Evolutionary conservation across 2,113 vertebrate species (phyloP).

Genomic region (Rhinichthys klamathensis): DNA sequence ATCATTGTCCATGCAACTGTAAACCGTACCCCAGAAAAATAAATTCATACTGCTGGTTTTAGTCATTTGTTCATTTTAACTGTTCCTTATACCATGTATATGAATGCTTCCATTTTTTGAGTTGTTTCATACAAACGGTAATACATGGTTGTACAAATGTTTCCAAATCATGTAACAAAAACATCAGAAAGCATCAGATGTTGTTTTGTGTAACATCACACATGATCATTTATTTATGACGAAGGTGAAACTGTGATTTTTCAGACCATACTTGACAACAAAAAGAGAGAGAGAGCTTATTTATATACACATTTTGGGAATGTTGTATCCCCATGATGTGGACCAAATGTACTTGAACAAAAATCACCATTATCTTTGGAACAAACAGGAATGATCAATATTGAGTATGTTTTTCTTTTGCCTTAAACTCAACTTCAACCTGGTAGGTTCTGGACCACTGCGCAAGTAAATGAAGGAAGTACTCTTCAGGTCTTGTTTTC

Average conservation of each 20-base stretch:
- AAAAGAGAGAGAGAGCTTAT: slow-evolving; percentile 21
- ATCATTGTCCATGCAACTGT: slow-evolving; percentile 65
- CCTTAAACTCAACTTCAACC: slow-evolving; percentile 19
- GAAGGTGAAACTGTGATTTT: not conserved
- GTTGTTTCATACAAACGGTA: no score
- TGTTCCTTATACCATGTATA: slow-evolving; percentile 18
- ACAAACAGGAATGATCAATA: not conserved
- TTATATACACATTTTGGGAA: slow-evolving; percentile 40
- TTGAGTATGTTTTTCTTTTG: slow-evolving; percentile 12
- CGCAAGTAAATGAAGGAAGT: slow-evolving; percentile 28
- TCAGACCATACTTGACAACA: slow-evolving; percentile 18
- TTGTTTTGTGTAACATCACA: not conserved
- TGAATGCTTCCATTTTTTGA: not conserved
- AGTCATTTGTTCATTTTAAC: not conserved
- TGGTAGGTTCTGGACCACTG: slow-evolving; percentile 2
- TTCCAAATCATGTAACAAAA: not conserved
- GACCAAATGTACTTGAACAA: slow-evolving; percentile 25
- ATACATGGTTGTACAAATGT: not conserved
- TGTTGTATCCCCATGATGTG: slow-evolving; percentile 3
- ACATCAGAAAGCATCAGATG: not conserved
- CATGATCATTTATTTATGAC: not conserved
- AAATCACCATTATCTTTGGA: slow-evolving; percentile 9
- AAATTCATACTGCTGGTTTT: slow-evolving; percentile 28
- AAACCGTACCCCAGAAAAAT: slow-evolving; percentile 58
- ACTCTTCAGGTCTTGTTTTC: slow-evolving; percentile 23